Conservation (phyloP, 2,113 vertebrate genomes). For the Gymnocephalus cernua region DNA sequence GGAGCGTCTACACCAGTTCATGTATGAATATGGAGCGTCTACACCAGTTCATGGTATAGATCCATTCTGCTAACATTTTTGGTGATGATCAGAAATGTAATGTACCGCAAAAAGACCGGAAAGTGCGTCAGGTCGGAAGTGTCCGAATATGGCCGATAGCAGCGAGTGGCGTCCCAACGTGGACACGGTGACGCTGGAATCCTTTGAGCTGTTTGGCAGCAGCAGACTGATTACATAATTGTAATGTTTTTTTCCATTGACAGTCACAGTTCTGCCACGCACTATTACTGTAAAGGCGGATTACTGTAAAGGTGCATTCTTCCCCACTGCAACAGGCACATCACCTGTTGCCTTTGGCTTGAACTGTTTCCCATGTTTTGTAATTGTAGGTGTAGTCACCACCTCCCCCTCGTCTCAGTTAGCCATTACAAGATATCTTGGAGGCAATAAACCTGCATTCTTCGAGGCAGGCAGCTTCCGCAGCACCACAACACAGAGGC, state of each 20-base stretch:
- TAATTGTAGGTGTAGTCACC: constrained; percentile 67
- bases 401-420: constrained; percentile 48
- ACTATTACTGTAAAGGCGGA: constrained; percentile 45
- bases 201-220: not conserved
- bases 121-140: too few relatives aligned
- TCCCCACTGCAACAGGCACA: not conserved
- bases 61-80: too few relatives aligned
- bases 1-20: too few relatives aligned
- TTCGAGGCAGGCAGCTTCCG: constrained; percentile 19
- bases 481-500: constrained; percentile 36
- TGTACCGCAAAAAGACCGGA: too few relatives aligned
- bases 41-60: too few relatives aligned
- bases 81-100: too few relatives aligned
- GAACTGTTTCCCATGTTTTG: constrained; percentile 65
- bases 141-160: too few relatives aligned
- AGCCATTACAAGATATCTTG: constrained; percentile 64
- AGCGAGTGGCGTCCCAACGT: too few relatives aligned
- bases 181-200: too few relatives aligned
- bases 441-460: constrained; percentile 60
- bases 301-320: too few relatives aligned
- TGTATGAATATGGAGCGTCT: too few relatives aligned
- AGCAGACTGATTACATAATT: constrained; percentile 4
- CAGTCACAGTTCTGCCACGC: not conserved
- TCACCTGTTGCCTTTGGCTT: constrained; percentile 62
- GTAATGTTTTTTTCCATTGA: not conserved